These are phyloP conservation scores for Ptilorrhoa leucosticta DNA, from an alignment of 2,113 vertebrate genomes.

Conservation along the genomic window DNA sequence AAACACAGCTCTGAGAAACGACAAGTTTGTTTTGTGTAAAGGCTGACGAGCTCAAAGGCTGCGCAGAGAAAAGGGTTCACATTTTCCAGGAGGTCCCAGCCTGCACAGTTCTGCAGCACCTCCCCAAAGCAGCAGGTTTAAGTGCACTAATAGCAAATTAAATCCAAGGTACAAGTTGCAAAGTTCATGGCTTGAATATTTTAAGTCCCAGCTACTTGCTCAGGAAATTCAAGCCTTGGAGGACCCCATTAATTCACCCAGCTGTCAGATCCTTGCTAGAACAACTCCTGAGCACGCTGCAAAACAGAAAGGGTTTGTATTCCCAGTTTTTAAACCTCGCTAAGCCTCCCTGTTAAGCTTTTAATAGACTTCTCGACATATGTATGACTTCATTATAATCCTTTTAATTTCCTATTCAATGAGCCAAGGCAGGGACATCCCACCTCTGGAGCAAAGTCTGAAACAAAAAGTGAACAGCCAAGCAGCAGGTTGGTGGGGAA, in stretches of 20 bases:
- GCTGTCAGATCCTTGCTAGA: not conserved
- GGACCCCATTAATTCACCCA: not conserved
- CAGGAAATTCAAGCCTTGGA: not conserved
- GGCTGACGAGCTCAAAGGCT: not conserved
- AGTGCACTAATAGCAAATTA: rapidly evolving
- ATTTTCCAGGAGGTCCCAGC: rapidly evolving
- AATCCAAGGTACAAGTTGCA: not conserved
- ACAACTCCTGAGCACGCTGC: not conserved
- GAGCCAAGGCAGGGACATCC: not conserved
- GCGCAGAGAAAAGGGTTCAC: not conserved
- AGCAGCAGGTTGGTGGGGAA: not conserved
- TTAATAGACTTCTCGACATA: not conserved
- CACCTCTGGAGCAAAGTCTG: not conserved
- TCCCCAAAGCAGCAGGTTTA: not conserved
- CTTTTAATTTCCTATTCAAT: not conserved
- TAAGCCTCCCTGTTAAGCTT: not conserved
- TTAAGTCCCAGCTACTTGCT: not conserved
- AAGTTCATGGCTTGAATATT: not conserved
- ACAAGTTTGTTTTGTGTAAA: rapidly evolving
- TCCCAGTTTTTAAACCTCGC: not conserved
- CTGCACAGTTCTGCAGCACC: not conserved
- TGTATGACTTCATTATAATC: not conserved
- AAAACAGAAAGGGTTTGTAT: not conserved
- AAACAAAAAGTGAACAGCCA: not conserved
- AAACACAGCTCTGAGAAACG: rapidly evolving